Conservation (phyloP, 2,797 vertebrate species). For the Halcyon chelicuti region DNA sequence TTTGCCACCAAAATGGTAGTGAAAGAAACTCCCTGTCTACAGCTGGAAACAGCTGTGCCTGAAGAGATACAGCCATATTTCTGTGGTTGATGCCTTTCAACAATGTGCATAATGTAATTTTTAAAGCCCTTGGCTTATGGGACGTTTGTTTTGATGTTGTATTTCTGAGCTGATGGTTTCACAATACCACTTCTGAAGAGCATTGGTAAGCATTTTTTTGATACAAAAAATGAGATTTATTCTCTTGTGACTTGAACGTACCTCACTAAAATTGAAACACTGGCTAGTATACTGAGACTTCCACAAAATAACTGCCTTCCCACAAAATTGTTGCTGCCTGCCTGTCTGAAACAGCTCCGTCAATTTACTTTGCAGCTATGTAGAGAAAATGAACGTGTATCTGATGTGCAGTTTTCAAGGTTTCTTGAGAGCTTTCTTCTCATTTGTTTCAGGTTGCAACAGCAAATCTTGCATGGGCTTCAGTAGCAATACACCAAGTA, state of each 20-base stretch:
- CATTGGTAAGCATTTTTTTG: not conserved
- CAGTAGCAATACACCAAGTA: slow-evolving; percentile 98
- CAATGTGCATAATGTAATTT: not conserved
- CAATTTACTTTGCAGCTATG: not conserved
- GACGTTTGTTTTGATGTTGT: not conserved
- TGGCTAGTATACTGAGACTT: not conserved
- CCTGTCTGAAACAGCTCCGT: not conserved
- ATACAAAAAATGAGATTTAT: not conserved
- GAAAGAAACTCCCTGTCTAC: not conserved
- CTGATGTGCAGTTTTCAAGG: not conserved
- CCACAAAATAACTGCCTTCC: not conserved
- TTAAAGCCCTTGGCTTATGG: not conserved
- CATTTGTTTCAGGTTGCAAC: slow-evolving; percentile 89
- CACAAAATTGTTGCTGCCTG: not conserved
- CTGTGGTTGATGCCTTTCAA: not conserved
- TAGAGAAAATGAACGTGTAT: not conserved
- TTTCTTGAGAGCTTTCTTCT: not conserved
- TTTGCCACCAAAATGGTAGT: not conserved
- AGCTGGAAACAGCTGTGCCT: not conserved
- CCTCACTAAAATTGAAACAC: not conserved
- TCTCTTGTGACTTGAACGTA: not conserved
- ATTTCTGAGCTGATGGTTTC: not conserved
- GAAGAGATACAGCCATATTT: not conserved
- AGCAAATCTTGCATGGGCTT: slow-evolving; percentile 96
- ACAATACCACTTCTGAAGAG: not conserved